Evolutionary conservation across 92 coral and sea anemone species (phyloP).

Genomic region (Zoanthus sansibaricus): DNA sequence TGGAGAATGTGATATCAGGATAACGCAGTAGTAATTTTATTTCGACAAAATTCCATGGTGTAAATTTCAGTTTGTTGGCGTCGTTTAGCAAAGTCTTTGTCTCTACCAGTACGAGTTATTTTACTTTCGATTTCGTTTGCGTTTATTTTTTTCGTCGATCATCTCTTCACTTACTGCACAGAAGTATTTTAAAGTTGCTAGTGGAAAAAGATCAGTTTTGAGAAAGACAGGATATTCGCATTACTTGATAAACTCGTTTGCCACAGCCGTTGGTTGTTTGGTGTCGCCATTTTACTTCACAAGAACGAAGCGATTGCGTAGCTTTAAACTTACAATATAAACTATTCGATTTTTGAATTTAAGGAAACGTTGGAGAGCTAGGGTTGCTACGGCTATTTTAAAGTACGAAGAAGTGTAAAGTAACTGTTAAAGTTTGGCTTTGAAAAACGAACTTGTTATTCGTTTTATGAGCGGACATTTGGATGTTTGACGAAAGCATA

Average conservation of each 20-base stretch:
- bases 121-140: conserved; percentile 29
- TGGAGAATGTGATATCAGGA: not conserved
- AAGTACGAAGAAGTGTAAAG: conserved; percentile 12
- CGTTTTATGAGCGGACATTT: conserved; percentile 11
- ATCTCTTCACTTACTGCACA: not conserved
- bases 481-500: conserved; percentile 73
- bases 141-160: conserved; percentile 11
- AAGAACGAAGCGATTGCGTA: conserved; percentile 51
- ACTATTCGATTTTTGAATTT: not conserved
- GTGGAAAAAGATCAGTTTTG: not conserved
- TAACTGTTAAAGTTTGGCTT: conserved; percentile 12
- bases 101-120: conserved; percentile 3
- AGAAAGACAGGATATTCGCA: not conserved
- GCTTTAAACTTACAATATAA: conserved; percentile 13
- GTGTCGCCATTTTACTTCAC: conserved; percentile 97
- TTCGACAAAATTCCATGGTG: conserved; percentile 9
- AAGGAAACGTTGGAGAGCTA: conserved; percentile 34
- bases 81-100: conserved; percentile 37
- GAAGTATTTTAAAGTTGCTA: not conserved
- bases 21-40: not conserved
- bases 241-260: not conserved
- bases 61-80: conserved; percentile 1
- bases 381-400: conserved; percentile 7
- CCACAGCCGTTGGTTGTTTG: conserved; percentile 61
- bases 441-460: conserved; percentile 13